Conservation (phyloP, 1,140 invertebrate species). For the Drosophila trapezifrons region DNA sequence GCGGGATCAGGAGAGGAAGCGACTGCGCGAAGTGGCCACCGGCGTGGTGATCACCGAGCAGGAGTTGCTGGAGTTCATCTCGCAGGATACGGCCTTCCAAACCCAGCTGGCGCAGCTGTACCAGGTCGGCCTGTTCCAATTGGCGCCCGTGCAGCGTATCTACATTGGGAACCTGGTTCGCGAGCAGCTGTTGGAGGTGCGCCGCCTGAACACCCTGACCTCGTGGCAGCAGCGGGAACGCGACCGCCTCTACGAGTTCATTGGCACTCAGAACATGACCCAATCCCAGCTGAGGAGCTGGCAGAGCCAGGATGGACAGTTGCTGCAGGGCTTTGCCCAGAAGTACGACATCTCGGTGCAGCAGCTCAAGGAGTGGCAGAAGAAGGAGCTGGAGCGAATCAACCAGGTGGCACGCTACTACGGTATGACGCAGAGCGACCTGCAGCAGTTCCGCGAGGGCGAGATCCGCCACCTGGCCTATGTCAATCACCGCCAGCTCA, state of each 20-base stretch:
- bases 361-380: slow-evolving; percentile 73
- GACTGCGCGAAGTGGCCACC: slow-evolving; percentile 59
- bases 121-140: slow-evolving; percentile 42
- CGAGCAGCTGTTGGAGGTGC: slow-evolving; percentile 62
- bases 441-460: slow-evolving; percentile 77
- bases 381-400: slow-evolving; percentile 68
- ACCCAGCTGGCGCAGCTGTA: slow-evolving; percentile 61
- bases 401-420: slow-evolving; percentile 67
- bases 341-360: slow-evolving; percentile 62
- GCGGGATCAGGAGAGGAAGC: slow-evolving; percentile 62
- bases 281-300: slow-evolving; percentile 63
- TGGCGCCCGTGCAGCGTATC: slow-evolving; percentile 69
- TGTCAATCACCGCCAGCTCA: slow-evolving; percentile 64
- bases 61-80: slow-evolving; percentile 69
- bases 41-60: slow-evolving; percentile 63
- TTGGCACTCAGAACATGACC: slow-evolving; percentile 73
- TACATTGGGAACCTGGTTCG: slow-evolving; percentile 46
- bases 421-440: slow-evolving; percentile 59
- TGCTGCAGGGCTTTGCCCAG: slow-evolving; percentile 51
- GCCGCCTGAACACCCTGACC: slow-evolving; percentile 53
- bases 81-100: slow-evolving; percentile 60
- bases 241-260: slow-evolving; percentile 78
- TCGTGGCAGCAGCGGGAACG: slow-evolving; percentile 74
- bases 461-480: slow-evolving; percentile 63
- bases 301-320: slow-evolving; percentile 68